These are phyloP conservation scores for Serilophus lunatus DNA, from an alignment of 2,113 vertebrate species.

Conservation along the genomic window DNA sequence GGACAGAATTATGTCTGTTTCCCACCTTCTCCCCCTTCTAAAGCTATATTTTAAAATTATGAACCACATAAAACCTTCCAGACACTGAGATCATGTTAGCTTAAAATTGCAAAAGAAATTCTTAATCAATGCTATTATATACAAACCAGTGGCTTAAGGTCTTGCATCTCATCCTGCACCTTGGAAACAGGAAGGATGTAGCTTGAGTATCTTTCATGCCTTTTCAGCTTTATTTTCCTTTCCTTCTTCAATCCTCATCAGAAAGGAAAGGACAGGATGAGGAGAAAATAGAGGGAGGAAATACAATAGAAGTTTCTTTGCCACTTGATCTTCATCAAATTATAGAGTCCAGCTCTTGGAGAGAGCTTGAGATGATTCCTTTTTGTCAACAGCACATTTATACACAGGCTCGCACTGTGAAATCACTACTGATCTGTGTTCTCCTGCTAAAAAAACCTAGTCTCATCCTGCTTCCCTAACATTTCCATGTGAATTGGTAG, in stretches of 20 bases:
- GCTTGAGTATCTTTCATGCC: neutral
- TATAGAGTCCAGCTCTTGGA: neutral
- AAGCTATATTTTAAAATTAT: neutral
- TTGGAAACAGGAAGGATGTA: neutral
- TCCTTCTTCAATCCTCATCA: neutral
- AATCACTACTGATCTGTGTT: neutral
- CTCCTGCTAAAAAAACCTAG: neutral
- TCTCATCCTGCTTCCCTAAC: neutral
- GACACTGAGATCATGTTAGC: neutral
- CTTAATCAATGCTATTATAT: neutral
- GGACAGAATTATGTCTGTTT: slow-evolving; percentile 7
- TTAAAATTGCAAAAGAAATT: neutral
- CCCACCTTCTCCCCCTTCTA: neutral
- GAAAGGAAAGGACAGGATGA: neutral
- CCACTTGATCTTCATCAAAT: neutral
- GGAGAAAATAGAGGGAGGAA: neutral
- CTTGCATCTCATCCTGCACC: neutral
- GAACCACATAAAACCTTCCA: neutral
- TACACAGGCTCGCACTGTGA: neutral
- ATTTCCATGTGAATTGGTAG: neutral
- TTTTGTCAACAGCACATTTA: neutral
- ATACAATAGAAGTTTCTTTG: neutral
- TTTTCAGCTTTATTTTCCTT: neutral
- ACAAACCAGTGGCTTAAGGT: neutral
- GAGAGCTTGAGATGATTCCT: neutral